A percentile compares a stretch with the other conserved stretches of the same genome.
phyloP scores from a whole-genome alignment of 1,140 invertebrate genomes.

The Sarcophaga peregrina region DNA sequence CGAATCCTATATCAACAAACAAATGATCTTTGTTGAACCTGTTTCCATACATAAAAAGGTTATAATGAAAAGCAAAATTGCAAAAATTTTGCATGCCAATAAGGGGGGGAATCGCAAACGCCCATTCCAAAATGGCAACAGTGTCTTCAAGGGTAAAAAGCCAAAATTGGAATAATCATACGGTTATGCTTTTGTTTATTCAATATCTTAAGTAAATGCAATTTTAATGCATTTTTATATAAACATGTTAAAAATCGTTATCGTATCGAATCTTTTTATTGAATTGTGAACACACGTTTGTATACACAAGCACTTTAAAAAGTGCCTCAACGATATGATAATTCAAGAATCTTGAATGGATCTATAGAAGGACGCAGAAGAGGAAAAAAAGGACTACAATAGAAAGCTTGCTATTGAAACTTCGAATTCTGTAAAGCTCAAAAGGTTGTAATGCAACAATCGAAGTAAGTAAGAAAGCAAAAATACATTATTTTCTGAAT shows the following conservation, averaged over 20 bases:
- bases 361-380: too few relatives aligned
- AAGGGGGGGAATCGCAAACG: not conserved
- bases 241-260: not conserved
- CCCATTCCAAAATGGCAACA: not conserved
- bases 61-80: conserved; percentile 9
- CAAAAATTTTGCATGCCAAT: not conserved
- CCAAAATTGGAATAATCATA: not conserved
- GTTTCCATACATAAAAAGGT: conserved; percentile 51
- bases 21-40: conserved; percentile 56
- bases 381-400: too few relatives aligned
- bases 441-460: too few relatives aligned
- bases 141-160: not conserved
- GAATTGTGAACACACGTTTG: not conserved
- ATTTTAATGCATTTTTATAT: conserved; percentile 7
- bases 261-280: not conserved
- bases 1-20: conserved; percentile 45
- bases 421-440: too few relatives aligned
- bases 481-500: too few relatives aligned
- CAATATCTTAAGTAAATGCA: not conserved
- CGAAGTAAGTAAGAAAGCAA: too few relatives aligned
- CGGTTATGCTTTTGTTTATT: not conserved
- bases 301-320: too few relatives aligned
- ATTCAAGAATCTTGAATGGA: too few relatives aligned
- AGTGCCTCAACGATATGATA: too few relatives aligned
- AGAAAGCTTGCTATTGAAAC: too few relatives aligned